Base-by-base conservation (phyloP, 2,888 invertebrate genomes). In the Lottia scabra region DNA sequence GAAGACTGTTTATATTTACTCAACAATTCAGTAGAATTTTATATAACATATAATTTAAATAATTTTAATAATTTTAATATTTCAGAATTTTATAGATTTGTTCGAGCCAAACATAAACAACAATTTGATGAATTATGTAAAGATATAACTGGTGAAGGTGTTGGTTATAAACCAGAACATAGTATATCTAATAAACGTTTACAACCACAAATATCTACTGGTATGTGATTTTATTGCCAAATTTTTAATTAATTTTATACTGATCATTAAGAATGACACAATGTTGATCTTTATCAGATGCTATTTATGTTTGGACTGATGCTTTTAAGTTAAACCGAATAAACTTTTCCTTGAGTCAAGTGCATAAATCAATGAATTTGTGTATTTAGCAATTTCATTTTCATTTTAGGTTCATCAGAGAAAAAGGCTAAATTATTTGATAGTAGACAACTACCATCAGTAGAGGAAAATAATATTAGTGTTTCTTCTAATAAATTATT, bases 61-160 rank as follows among this genome's bases (percentile, higher is more conserved):
- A n/a, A n/a, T n/a, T n/a, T n/a, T n/a, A n/a, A n/a, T n/a, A 8
- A 8, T 38, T 38, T 38, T 38, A 10, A 38, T 68, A 44, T 78
- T 81, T 19, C 75, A 87, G 86, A 81, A 69, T 87, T 87, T 77
- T 85, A 85, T 78, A 77, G 82, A 64, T 87, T 85, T 80, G 85
- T 86, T 8, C 71, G 85, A 44, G 77, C 83, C 0, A 78, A 84
- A 12, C 84, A 87, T 75, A 87, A 85, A 73, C 74, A 80, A 48
- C 75, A 83, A 68, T 87, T 84, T 75, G 80, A 84, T 72, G 75
- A 81, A 45, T 66, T 82, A 27, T 87, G 86, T 76, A 65, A 70
- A 43, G 79, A 84, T 13, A 66, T 87, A 45, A 87, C 86, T 16
- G 87, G 87, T n/a, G 72, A 82, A 64, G 74, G 80, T 8, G 85